Evolutionary conservation across 2,888 invertebrate species (phyloP).

Genomic region (Cephonodes hylas): DNA sequence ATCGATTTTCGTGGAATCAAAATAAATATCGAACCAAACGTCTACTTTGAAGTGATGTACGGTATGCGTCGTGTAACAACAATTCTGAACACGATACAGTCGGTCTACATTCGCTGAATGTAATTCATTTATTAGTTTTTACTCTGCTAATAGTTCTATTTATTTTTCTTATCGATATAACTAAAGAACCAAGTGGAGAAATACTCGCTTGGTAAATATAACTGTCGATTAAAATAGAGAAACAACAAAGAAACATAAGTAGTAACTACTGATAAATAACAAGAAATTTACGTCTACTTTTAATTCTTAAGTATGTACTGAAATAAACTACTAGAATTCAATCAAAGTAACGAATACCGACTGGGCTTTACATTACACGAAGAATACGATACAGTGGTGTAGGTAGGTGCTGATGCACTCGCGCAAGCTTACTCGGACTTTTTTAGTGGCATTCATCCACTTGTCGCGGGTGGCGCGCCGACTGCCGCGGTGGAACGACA

Average conservation of each 20-base stretch:
- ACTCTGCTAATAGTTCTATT: conserved; percentile 15
- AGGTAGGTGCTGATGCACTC: conserved; percentile 22
- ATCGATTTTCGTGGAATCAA: not conserved
- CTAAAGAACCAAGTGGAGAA: not conserved
- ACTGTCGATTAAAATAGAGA: too few species aligned
- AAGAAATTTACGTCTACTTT: too few species aligned
- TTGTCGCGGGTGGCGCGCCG: conserved; percentile 77
- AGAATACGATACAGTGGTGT: not conserved
- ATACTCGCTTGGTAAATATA: too few species aligned
- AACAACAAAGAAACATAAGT: too few species aligned
- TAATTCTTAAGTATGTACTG: too few species aligned
- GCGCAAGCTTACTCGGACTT: conserved; percentile 86
- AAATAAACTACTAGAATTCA: not conserved
- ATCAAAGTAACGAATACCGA: not conserved
- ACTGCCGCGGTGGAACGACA: conserved; percentile 84
- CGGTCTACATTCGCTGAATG: conserved; percentile 17
- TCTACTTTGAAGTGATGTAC: conserved; percentile 16
- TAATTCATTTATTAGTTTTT: conserved; percentile 19
- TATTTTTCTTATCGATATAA: not conserved
- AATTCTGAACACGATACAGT: conserved; percentile 21
- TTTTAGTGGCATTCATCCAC: conserved; percentile 86
- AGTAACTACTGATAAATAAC: too few species aligned
- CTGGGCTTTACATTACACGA: not conserved
- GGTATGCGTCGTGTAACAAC: conserved; percentile 28
- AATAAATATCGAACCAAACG: conserved; percentile 7